A percentile compares a stretch with the other conserved stretches of the same genome.
These are phyloP conservation scores for Nannospalax galili DNA, from an alignment of 2,113 vertebrate genomes.

Conservation along the genomic window DNA sequence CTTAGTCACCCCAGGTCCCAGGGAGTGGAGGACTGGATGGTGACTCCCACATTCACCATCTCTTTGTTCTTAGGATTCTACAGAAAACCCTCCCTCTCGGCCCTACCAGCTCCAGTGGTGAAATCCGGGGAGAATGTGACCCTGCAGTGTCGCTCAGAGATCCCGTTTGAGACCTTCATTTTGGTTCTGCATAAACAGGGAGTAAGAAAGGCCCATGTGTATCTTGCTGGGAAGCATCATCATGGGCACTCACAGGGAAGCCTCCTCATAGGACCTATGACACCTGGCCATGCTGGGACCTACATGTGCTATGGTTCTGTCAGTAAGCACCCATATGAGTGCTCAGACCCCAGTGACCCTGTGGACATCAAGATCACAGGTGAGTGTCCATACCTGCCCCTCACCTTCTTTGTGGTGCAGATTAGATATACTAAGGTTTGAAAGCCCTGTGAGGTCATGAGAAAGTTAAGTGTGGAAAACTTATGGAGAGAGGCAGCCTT, in stretches of 20 bases:
- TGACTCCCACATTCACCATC: neutral
- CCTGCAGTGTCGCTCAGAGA: neutral
- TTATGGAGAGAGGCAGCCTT: neutral
- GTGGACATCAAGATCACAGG: constrained; percentile 1
- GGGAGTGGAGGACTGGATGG: neutral
- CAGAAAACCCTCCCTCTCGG: neutral
- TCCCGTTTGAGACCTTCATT: rapidly evolving
- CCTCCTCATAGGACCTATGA: neutral
- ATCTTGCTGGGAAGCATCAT: rapidly evolving
- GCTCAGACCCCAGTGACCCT: neutral
- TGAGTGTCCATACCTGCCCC: neutral
- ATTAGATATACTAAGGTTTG: neutral
- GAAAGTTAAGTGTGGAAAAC: neutral
- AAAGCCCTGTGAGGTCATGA: neutral
- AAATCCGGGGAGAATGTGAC: too few species aligned
- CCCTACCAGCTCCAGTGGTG: neutral
- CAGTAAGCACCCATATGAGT: rapidly evolving
- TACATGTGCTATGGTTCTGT: neutral
- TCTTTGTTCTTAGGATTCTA: neutral
- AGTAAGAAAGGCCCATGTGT: rapidly evolving
- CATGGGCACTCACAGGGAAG: rapidly evolving
- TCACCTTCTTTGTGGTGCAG: neutral
- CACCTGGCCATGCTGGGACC: neutral
- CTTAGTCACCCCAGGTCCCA: too few species aligned
- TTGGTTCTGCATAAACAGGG: rapidly evolving